Conservation (phyloP, 2,888 invertebrate species). For the Cistogaster globosa region DNA sequence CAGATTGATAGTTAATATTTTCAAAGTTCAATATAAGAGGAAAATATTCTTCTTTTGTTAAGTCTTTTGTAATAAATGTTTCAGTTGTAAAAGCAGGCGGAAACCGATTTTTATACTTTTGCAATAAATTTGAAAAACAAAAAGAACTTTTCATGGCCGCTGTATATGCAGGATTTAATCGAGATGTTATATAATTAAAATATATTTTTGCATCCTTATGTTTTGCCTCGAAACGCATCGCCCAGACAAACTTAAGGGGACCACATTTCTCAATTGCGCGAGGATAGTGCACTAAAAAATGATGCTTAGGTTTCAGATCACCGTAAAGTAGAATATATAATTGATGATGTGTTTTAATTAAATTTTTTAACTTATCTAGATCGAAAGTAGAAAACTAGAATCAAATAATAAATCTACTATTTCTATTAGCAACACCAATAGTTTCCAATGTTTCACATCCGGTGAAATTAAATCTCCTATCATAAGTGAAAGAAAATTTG, state of each 20-base stretch:
- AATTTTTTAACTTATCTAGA: too few relatives aligned
- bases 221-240: too few relatives aligned
- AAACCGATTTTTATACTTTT: too few relatives aligned
- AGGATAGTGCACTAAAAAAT: constrained; percentile 66
- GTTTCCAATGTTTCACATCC: constrained; percentile 61
- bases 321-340: constrained; percentile 53
- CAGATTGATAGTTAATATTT: constrained; percentile 40
- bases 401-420: constrained; percentile 52
- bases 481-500: constrained; percentile 17
- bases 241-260: constrained; percentile 62
- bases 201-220: too few relatives aligned
- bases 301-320: constrained; percentile 64
- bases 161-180: too few relatives aligned
- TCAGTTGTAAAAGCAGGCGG: constrained; percentile 52
- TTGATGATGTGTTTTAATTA: constrained; percentile 42
- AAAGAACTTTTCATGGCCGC: too few relatives aligned
- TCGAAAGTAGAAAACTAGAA: constrained; percentile 19
- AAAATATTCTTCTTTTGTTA: constrained; percentile 60
- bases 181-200: too few relatives aligned
- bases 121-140: too few relatives aligned
- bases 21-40: constrained; percentile 47
- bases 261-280: constrained; percentile 63
- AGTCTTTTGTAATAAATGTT: constrained; percentile 54
- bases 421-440: constrained; percentile 53
- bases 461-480: constrained; percentile 69